Base-by-base conservation (phyloP, 1,140 invertebrate species). In the Neodiprion fabricii region DNA sequence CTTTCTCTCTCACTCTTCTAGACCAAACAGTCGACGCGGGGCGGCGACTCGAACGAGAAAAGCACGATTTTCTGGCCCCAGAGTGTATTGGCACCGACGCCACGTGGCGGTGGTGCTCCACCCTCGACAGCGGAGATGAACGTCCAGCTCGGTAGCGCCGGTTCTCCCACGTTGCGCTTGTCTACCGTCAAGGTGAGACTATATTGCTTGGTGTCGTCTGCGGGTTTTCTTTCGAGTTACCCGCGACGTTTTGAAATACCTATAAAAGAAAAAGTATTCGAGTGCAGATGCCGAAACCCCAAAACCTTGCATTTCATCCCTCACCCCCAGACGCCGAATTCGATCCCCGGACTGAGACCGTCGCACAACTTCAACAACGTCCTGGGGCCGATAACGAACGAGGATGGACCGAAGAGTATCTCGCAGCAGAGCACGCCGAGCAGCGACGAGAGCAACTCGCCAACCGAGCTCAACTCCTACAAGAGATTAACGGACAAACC, bases 391-490 rank as follows among this genome's bases (percentile, higher is more conserved):
- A 85, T 86, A 74, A 83, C 84, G 21, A 86, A 85, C 77, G 84
- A 82, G 72, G 80, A 85, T 78, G 86, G 85, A 48, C 76, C 84
- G 66, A 90, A 90, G 79, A 87, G 84, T 78, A 84, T 87, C 48
- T 90, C 89, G 5, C 88, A 90, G 73, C 90, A 90, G 77, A 93
- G 92, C 80, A 94, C 94, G 21, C 94, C 94, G 68, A 94, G 93
- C 84, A 95, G 94, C 77, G 94, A 96, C 84, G 95, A 96, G 85
- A 95, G 94, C 83, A 95, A 95, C 87, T 96, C 95, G 40, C 95
- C 95, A n/a, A 95, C 95, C 67, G 95, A 96, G 88, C 90, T 96
- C 78, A 96, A 96, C 89, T 95, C 94, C 79, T 96, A 95, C 85
- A 94, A 95, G 85, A 90, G 94, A 79, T 90, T 96, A 77, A 89